Evolutionary conservation across 2,888 invertebrate species (phyloP), one percentile per base, ranked within the genome.

Genomic region (Apamea monoglypha): DNA sequence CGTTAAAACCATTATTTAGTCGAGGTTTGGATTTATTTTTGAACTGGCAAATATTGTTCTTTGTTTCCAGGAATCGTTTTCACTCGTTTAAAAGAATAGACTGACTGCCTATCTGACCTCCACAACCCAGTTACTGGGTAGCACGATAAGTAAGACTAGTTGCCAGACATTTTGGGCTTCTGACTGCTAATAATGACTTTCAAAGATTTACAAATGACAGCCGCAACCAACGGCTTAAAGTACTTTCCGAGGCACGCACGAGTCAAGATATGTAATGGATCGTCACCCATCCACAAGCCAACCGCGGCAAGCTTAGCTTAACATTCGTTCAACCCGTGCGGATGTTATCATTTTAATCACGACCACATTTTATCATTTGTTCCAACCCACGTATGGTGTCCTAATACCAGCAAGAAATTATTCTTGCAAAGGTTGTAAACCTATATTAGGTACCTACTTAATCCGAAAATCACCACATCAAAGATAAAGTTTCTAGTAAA

Each of bases 1-100:
- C 29, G 12, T n/a, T 36, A 44, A 73, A 84, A 84, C 61, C 82
- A 66, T 83, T 29, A n/a, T n/a, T 12, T 66, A 50, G 36, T 50
- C 5, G 2, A 21, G 7, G 18, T 56, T 63, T 56, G 16, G 10
- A 61, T 85, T 83, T n/a, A 36, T 61, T 77, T 44, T 83, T 53
- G 21, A 44, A 25, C 16, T 21, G 40, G 36, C 25, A 14, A 59
- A 29, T 32, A 47, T 47, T 14, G 18, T 16, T 50, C 3, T 12
- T 70, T 40, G 16, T 40, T 59, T 16, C 0, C 18, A 32, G 56
- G 18, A 47, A 61, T 59, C 16, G 36, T 44, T 78, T 61, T 29
- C n/a, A 59, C 3, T 32, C 14, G 21, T 74, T 25, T 18, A 36
- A 53, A 64, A 32, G 25, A 12, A 12, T 59, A 5, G 5, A n/a